Evolutionary conservation across 64 coral and sea anemone species (phyloP), one percentile per base, ranked within the genome.

Genomic region (Actinia tenebrosa): DNA sequence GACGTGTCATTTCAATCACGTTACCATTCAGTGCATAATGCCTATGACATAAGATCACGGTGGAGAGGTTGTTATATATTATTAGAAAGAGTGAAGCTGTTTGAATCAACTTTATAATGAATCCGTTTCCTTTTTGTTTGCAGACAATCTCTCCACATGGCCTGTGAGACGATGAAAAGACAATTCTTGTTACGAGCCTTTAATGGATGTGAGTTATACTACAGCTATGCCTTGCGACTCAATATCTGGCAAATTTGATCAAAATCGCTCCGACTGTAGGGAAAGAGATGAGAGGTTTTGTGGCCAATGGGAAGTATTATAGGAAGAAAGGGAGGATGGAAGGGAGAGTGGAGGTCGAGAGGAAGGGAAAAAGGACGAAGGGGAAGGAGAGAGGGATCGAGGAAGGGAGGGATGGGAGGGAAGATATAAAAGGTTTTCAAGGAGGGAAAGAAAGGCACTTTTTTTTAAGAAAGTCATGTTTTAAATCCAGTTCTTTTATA

Each of bases 91-190:
- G 30, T 37, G 30, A 37, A 37, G 7, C 47, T 50, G 7, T 50
- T 50, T 58, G 6, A 58, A 66, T 20, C n/a, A 66, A 66, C 7
- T 66, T n/a, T n/a, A 45, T 46, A 43, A 79, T 80, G 42, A 22
- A 16, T 75, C 10, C 69, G n/a, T 66, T n/a, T 66, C 63, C 3
- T 53, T 56, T 66, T 44, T 91, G 44, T 84, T 77, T 27, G 60
- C 43, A 95, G 97, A 53, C 84, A 89, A 87, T 91, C 87, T 83
- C 71, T 99, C 11, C 88, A 92, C 44, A 95, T 77, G n/a, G 97
- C 91, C 4, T 99, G 97, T 84, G 93, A 95, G 66, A 95, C 93
- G 18, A 99, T 99, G 97, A 95, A 89, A 58, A 82, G 86, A 17
- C 97, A 95, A 53, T 95, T 99, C 37, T 85, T 88, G 81, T 86